A percentile compares a stretch with the other conserved stretches of the same genome.
phyloP scores from a whole-genome alignment of 2,797 vertebrate genomes.

The Hydrolagus colliei region DNA sequence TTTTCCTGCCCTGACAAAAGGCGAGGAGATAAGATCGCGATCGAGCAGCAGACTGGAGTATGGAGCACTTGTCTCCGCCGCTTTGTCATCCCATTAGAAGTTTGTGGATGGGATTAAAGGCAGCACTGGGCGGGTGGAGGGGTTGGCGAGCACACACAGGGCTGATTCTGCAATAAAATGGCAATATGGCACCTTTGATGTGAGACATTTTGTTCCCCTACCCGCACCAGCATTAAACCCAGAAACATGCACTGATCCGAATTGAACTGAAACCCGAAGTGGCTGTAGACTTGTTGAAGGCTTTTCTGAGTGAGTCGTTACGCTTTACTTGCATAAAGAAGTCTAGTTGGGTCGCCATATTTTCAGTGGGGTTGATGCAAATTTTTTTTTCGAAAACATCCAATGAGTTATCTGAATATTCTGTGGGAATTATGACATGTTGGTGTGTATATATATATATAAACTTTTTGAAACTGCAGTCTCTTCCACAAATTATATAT shows the following conservation, averaged over 20 bases:
- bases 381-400: background rate
- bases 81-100: constrained; percentile 19
- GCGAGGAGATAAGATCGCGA: background rate
- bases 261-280: too few relatives aligned
- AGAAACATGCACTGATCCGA: background rate
- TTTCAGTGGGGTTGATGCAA: background rate
- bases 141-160: background rate
- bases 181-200: background rate
- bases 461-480: background rate
- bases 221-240: too few relatives aligned
- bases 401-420: background rate
- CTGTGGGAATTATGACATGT: background rate
- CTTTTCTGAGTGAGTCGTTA: background rate
- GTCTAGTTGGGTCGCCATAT: background rate
- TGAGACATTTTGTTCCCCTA: background rate
- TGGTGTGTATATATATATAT: background rate
- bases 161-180: background rate
- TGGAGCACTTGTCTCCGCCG: constrained; percentile 1
- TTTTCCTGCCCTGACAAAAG: background rate
- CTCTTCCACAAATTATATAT: background rate
- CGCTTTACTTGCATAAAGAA: background rate
- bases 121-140: constrained; percentile 38
- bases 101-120: constrained; percentile 34
- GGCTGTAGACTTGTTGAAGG: too few relatives aligned
- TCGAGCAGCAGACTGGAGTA: background rate